Evolutionary conservation across 2,888 invertebrate genomes (phyloP).

Genomic region (Pyrocoelia pectoralis): DNA sequence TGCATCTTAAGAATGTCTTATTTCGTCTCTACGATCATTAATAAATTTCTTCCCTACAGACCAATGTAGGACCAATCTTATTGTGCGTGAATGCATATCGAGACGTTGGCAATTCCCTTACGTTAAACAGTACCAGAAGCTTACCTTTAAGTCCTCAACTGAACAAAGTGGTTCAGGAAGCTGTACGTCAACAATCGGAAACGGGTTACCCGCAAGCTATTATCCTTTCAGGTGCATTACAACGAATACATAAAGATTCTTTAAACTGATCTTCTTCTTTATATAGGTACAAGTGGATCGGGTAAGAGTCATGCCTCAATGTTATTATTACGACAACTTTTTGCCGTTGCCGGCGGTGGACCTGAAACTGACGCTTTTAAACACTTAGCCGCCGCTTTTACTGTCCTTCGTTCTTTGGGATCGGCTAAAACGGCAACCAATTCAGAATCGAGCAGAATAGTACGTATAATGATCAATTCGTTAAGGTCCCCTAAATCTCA

Average conservation of each 20-base stretch:
- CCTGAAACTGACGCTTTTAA: constrained; percentile 96
- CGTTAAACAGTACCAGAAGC: constrained; percentile 77
- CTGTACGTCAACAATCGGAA: constrained; percentile 92
- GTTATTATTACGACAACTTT: constrained; percentile 87
- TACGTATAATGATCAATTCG: no score
- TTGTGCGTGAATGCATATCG: constrained; percentile 90
- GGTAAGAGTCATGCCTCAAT: constrained; percentile 95
- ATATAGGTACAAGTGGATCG: constrained; percentile 83
- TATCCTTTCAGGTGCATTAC: constrained; percentile 78
- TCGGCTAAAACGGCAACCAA: constrained; percentile 91
- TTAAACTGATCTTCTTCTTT: constrained; percentile 36
- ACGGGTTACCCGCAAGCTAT: constrained; percentile 96
- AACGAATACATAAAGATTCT: constrained; percentile 27
- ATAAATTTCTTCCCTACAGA: constrained; percentile 64
- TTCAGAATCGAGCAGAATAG: constrained; percentile 93
- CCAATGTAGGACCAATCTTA: constrained; percentile 90
- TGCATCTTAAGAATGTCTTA: constrained; percentile 33
- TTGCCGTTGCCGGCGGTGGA: constrained; percentile 93
- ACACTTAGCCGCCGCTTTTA: constrained; percentile 94
- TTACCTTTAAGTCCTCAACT: constrained; percentile 81
- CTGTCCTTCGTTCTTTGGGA: constrained; percentile 89
- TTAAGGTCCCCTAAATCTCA: background rate
- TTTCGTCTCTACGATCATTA: background rate
- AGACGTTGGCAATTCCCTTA: constrained; percentile 87
- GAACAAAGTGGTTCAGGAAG: constrained; percentile 88